Evolutionary conservation across 1,140 invertebrate species (phyloP).

Genomic region (Andrena cerasifolii): DNA sequence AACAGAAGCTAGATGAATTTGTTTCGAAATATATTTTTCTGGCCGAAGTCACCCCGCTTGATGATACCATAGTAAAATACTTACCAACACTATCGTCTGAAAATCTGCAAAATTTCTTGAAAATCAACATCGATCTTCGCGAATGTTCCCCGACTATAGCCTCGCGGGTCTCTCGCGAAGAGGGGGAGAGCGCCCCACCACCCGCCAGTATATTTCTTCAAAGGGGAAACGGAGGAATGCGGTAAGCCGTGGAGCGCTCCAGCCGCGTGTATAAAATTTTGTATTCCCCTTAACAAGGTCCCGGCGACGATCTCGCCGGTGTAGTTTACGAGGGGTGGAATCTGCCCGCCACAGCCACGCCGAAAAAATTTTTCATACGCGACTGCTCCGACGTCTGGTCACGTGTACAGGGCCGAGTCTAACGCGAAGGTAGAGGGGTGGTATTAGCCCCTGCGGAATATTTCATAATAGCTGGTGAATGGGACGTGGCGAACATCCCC

Average conservation of each 20-base stretch:
- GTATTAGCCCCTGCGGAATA: slow-evolving; percentile 34
- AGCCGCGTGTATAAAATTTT: not conserved
- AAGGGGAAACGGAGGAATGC: slow-evolving; percentile 23
- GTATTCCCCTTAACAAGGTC: slow-evolving; percentile 24
- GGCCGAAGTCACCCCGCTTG: too few species aligned
- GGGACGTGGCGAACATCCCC: slow-evolving; percentile 40
- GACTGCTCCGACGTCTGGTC: not conserved
- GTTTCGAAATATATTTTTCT: too few species aligned
- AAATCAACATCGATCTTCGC: too few species aligned
- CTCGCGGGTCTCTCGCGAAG: too few species aligned
- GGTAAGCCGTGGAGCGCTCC: slow-evolving; percentile 13
- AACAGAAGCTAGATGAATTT: too few species aligned
- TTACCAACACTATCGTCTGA: too few species aligned
- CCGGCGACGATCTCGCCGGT: not conserved
- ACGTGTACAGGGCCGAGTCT: too few species aligned
- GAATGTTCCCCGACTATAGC: too few species aligned
- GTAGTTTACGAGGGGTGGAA: not conserved
- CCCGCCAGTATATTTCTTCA: not conserved
- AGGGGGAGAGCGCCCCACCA: too few species aligned
- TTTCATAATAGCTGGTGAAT: slow-evolving; percentile 44
- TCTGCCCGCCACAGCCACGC: not conserved
- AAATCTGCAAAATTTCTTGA: too few species aligned
- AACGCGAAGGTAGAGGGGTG: not conserved
- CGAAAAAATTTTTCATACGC: slow-evolving; percentile 3
- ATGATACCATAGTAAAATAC: too few species aligned